phyloP scores from a whole-genome alignment of 2,797 vertebrate genomes.

The Antennarius maculatus region DNA sequence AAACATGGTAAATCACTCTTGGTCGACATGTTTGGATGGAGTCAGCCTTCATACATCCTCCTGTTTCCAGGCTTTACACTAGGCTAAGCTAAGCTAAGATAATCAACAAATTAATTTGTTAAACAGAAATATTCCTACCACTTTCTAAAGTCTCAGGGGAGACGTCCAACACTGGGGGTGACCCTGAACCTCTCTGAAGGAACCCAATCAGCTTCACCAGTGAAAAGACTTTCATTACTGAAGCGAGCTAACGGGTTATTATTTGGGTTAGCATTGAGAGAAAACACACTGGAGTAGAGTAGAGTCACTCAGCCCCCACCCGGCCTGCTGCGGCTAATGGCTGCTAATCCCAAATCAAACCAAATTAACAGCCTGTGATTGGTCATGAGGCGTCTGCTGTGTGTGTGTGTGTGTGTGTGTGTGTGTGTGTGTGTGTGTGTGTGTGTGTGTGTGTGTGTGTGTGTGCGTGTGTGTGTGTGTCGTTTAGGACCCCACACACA shows the following conservation, averaged over 20 bases:
- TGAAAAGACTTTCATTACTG: background rate
- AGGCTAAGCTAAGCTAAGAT: background rate
- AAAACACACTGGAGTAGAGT: background rate
- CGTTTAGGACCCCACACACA: slow-evolving; percentile 49
- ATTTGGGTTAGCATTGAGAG: background rate
- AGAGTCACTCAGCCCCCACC: slow-evolving; percentile 40
- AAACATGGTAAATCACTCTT: too few species aligned
- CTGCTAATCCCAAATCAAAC: slow-evolving; percentile 51
- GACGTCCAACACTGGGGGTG: background rate
- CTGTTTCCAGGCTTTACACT: background rate
- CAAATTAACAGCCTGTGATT: slow-evolving; percentile 44
- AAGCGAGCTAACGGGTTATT: background rate
- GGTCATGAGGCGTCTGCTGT: slow-evolving; percentile 33
- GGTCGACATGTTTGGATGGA: background rate
- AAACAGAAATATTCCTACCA: too few species aligned
- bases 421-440: too few species aligned
- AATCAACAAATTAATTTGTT: background rate
- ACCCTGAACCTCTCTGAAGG: background rate
- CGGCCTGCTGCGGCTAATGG: slow-evolving; percentile 41
- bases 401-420: too few species aligned
- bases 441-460: too few species aligned
- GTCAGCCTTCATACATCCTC: too few species aligned
- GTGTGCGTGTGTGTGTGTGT: too few species aligned
- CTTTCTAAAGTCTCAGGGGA: too few species aligned
- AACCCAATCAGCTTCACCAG: background rate